These are phyloP conservation scores for Scophthalmus maximus DNA, from an alignment of 2,113 vertebrate species.

Conservation along the genomic window DNA sequence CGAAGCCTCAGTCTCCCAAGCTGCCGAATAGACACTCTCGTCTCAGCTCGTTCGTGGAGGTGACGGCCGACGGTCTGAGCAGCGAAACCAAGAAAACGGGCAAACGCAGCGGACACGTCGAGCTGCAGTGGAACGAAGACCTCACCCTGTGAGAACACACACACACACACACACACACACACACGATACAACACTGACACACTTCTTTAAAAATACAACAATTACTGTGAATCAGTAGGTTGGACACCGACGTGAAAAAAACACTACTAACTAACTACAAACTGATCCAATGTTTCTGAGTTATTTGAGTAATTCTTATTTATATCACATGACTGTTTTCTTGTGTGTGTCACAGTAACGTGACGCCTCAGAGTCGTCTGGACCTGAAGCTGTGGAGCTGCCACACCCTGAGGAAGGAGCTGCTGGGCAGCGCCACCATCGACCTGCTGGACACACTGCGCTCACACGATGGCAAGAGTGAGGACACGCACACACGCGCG, in stretches of 20 bases:
- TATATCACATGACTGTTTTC: no score
- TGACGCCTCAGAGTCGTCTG: constrained; percentile 92
- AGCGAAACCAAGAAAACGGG: constrained; percentile 94
- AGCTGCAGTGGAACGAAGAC: constrained; percentile 96
- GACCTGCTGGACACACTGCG: constrained; percentile 88
- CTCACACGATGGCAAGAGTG: constrained; percentile 90
- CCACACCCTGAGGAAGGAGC: constrained; percentile 93
- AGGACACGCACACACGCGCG: constrained; percentile 14
- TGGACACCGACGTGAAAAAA: no score
- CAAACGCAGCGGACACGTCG: constrained; percentile 90
- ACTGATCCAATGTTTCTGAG: no score
- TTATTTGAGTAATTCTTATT: no score
- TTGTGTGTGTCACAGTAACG: constrained; percentile 84
- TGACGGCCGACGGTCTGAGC: constrained; percentile 89
- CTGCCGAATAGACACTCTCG: constrained; percentile 85
- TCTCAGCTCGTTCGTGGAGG: constrained; percentile 93
- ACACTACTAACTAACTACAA: no score
- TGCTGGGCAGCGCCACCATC: constrained; percentile 90
- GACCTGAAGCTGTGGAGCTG: constrained; percentile 97
- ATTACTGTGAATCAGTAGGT: no score
- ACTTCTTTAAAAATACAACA: no score
- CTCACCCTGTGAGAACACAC: constrained; percentile 84
- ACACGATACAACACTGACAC: background rate
- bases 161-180: background rate
- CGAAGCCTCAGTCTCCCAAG: constrained; percentile 93